Evolutionary conservation across 1,140 invertebrate species (phyloP).

Genomic region (Heliconius nattereri): DNA sequence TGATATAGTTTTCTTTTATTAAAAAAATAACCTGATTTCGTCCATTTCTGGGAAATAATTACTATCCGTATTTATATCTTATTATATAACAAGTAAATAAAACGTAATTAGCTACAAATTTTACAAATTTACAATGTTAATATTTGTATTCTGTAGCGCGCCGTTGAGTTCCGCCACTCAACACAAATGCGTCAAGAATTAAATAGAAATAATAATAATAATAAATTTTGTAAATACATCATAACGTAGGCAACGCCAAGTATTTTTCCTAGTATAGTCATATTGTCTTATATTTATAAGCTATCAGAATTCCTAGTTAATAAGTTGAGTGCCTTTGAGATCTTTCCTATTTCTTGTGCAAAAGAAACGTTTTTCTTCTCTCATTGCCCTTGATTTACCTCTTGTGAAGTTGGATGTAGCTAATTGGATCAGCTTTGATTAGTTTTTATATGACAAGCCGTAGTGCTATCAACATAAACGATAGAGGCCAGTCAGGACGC

Average conservation of each 20-base stretch:
- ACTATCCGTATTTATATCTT: no score
- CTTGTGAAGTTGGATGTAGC: background rate
- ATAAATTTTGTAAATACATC: background rate
- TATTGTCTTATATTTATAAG: background rate
- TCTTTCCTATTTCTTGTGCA: conserved; percentile 15
- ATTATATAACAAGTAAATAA: no score
- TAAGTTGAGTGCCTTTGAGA: conserved; percentile 16
- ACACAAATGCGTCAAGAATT: no score
- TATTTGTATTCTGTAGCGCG: no score
- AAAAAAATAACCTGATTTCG: no score
- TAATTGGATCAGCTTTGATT: background rate
- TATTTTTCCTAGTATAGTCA: background rate
- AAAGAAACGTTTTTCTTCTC: conserved; percentile 9
- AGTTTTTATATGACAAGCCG: background rate
- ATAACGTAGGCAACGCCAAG: background rate
- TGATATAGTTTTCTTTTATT: no score
- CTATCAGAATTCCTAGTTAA: background rate
- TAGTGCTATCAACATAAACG: background rate
- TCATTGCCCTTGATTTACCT: background rate
- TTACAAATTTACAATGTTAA: no score
- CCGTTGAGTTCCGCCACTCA: no score
- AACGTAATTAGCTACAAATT: no score
- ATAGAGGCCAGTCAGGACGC: no score
- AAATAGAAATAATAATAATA: no score
- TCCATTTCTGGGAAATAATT: no score